phyloP scores from a whole-genome alignment of 2,888 invertebrate species.

The Papilio elwesi region DNA sequence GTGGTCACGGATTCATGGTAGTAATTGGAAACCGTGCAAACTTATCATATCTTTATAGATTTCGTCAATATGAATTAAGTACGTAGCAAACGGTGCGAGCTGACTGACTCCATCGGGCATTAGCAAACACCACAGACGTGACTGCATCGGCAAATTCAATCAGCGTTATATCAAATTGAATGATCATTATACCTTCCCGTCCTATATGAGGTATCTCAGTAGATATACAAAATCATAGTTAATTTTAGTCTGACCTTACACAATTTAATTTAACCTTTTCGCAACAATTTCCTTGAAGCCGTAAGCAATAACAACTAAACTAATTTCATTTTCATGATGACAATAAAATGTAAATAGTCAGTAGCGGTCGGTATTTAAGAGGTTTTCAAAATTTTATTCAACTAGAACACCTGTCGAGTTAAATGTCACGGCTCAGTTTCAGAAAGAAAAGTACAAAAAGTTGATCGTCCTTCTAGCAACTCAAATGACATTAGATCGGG shows the following conservation, averaged over 20 bases:
- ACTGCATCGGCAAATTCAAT: slow-evolving; percentile 3
- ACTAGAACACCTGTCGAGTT: too few relatives aligned
- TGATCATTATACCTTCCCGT: slow-evolving; percentile 14
- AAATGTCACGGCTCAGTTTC: too few relatives aligned
- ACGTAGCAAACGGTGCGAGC: neutral
- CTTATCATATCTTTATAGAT: neutral
- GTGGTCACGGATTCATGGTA: too few relatives aligned
- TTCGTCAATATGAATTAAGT: neutral
- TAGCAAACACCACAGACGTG: slow-evolving; percentile 3
- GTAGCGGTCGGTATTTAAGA: too few relatives aligned
- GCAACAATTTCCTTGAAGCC: neutral
- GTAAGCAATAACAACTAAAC: too few relatives aligned
- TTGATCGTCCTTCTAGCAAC: too few relatives aligned
- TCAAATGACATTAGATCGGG: too few relatives aligned
- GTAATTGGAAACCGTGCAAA: too few relatives aligned
- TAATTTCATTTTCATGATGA: too few relatives aligned
- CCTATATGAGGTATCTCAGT: neutral
- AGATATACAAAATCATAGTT: neutral
- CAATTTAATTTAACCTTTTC: neutral
- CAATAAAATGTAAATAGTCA: too few relatives aligned
- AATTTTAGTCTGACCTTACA: neutral
- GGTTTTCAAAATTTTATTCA: too few relatives aligned
- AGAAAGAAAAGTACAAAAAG: too few relatives aligned
- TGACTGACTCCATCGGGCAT: neutral
- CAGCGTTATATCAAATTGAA: slow-evolving; percentile 17